These are phyloP conservation scores for Acipenser oxyrinchus DNA, from an alignment of 2,797 vertebrate genomes.

Conservation along the genomic window DNA sequence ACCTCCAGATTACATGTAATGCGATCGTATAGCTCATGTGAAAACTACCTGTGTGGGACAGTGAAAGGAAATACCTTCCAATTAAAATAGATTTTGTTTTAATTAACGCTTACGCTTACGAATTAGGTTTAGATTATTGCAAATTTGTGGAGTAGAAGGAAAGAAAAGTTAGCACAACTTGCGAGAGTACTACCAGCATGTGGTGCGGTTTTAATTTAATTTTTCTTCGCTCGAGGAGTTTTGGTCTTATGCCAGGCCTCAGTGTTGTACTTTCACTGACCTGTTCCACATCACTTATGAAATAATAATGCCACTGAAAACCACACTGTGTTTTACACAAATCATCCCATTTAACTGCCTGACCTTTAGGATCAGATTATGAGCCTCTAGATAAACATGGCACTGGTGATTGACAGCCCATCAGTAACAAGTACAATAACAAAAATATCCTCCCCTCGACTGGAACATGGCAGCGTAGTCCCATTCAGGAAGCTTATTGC, in stretches of 20 bases:
- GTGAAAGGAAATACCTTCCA: slow-evolving; percentile 23
- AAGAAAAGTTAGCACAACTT: slow-evolving; percentile 27
- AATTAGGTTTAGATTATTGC: slow-evolving; percentile 24
- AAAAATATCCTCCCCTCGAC: neutral
- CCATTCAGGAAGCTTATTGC: too few species aligned
- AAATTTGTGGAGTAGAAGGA: slow-evolving; percentile 19
- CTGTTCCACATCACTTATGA: slow-evolving; percentile 38
- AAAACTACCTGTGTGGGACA: slow-evolving; percentile 11
- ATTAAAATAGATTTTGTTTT: slow-evolving; percentile 21
- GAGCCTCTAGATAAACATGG: neutral
- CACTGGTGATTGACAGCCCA: neutral
- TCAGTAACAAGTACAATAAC: neutral
- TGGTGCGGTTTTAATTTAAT: slow-evolving; percentile 44
- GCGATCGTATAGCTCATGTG: slow-evolving; percentile 8
- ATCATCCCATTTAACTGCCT: neutral
- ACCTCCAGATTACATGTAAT: slow-evolving; percentile 5
- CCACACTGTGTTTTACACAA: neutral
- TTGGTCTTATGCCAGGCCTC: slow-evolving; percentile 45
- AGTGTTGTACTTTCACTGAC: slow-evolving; percentile 41
- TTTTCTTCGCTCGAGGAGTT: slow-evolving; percentile 40
- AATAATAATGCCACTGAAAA: slow-evolving; percentile 32
- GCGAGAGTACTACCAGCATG: slow-evolving; percentile 29
- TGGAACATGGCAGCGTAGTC: too few species aligned
- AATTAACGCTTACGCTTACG: slow-evolving; percentile 28
- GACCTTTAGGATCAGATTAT: neutral